Percentiles rank a stretch among this genome's conserved stretches.
Evolutionary conservation across 2,113 vertebrate species (phyloP).

Genomic region (Chloroceryle aenea): DNA sequence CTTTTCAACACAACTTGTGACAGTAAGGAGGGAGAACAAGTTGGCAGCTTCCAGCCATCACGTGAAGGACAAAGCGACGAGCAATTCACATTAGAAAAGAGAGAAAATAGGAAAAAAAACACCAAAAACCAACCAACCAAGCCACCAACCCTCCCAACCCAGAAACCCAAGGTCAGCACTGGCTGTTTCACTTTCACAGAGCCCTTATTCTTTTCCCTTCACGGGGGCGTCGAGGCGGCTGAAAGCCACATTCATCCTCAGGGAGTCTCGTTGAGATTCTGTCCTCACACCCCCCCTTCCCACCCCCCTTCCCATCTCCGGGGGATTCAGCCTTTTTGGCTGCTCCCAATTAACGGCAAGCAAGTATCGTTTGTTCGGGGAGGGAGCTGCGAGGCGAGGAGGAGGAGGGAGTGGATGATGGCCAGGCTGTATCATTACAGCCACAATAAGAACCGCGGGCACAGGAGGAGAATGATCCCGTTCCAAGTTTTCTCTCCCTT

Average conservation of each 20-base stretch:
- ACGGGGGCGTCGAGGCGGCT: slow-evolving; percentile 37
- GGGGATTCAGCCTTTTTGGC: slow-evolving; percentile 61
- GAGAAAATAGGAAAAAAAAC: not conserved
- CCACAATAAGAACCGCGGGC: not conserved
- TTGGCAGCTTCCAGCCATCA: slow-evolving; percentile 42
- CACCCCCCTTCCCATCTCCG: not conserved
- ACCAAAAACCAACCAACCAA: not conserved
- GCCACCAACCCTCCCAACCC: not conserved
- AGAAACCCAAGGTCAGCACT: slow-evolving; percentile 73
- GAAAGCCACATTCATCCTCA: slow-evolving; percentile 71
- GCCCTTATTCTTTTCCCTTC: slow-evolving; percentile 43
- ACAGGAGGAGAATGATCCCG: slow-evolving; percentile 12
- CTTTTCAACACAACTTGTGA: slow-evolving; percentile 9
- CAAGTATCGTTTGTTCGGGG: slow-evolving; percentile 31
- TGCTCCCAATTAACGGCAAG: slow-evolving; percentile 53
- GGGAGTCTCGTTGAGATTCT: slow-evolving; percentile 39
- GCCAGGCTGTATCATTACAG: slow-evolving; percentile 38
- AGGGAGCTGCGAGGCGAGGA: slow-evolving; percentile 33
- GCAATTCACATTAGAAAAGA: slow-evolving; percentile 61
- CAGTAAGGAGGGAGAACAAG: not conserved
- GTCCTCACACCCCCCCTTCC: not conserved
- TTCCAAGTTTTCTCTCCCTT: slow-evolving; percentile 32
- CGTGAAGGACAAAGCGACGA: slow-evolving; percentile 42
- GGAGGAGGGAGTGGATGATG: slow-evolving; percentile 16
- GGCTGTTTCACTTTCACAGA: slow-evolving; percentile 60